Percentiles rank a stretch among this genome's conserved stretches.
phyloP scores from a whole-genome alignment of 2,888 invertebrate genomes.

The Drosophila helvetica region DNA sequence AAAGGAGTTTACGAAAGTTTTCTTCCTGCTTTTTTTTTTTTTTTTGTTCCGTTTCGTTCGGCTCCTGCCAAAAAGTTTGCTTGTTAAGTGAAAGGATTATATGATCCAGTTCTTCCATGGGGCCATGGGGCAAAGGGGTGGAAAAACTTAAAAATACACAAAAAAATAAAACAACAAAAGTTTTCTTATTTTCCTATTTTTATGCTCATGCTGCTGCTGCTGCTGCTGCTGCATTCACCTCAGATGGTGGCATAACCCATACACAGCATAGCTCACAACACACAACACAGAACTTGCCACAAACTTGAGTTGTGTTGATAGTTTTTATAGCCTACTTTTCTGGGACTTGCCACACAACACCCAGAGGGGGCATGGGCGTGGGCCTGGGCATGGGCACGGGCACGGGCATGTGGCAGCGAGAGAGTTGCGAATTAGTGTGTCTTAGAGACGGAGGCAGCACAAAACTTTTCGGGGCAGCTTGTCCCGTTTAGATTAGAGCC shows the following conservation, averaged over 20 bases:
- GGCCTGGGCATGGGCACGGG: not conserved
- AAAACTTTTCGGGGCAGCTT: constrained; percentile 57
- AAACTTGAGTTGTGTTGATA: constrained; percentile 69
- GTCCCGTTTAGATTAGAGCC: constrained; percentile 70
- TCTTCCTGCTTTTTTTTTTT: constrained; percentile 11
- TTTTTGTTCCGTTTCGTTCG: constrained; percentile 47
- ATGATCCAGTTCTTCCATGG: constrained; percentile 63
- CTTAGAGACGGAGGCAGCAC: constrained; percentile 43
- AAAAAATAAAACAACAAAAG: constrained; percentile 29
- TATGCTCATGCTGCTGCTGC: constrained; percentile 51
- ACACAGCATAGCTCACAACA: constrained; percentile 12
- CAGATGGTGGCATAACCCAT: constrained; percentile 47
- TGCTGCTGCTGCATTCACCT: constrained; percentile 54
- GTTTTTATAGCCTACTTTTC: constrained; percentile 75
- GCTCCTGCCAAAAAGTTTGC: constrained; percentile 75
- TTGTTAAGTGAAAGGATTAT: constrained; percentile 78
- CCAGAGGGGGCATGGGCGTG: not conserved
- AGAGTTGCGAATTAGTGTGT: constrained; percentile 66
- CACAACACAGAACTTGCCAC: constrained; percentile 51
- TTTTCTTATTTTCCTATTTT: constrained; percentile 40
- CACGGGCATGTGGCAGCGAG: not conserved
- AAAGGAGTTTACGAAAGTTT: constrained; percentile 55
- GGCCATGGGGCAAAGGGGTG: constrained; percentile 1
- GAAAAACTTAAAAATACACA: constrained; percentile 58
- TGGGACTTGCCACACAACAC: constrained; percentile 32